Base-by-base conservation (phyloP, 2,888 invertebrate genomes). In the Zygaena filipendulae region DNA sequence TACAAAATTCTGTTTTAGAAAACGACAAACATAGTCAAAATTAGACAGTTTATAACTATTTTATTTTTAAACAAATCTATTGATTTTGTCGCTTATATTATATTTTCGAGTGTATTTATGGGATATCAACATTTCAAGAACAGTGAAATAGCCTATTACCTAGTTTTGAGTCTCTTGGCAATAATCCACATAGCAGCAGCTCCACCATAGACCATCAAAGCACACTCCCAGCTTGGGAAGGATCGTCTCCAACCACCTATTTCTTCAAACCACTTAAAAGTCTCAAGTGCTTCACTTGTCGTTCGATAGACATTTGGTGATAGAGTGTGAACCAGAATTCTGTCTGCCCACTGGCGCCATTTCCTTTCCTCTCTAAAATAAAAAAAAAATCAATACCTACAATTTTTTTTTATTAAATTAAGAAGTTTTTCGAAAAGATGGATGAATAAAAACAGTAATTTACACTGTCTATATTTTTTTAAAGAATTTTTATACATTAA, bases 251-350 rank as follows among this genome's bases (percentile, higher is more conserved):
- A 99, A 36, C 92, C 89, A 0, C 97, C 98, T 6, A 89, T 91
- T 45, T 91, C 81, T 3, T 95, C 92, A 68, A 98, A 98, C 91
- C 96, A 95, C 41, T 87, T 85, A 66, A 99, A 98, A 0, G 98
- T 92, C 58, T 95, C 89, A 11, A 95, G 63, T 0, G 98, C 86
- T 72, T 99, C 98, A 1, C 77, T 69, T 1, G 84, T 67, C 0
- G 92, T 92, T 32, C 97, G 85, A 58, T 99, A 99, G 14, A 97
- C 95, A 67, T 99, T 99, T 0, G 99, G 99, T 0, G 98, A 97
- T 18, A 99, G 79, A 1, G 89, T 87, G 59, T 97, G 98, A 0
- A 99, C 96, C 2, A 97, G 82, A 21, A 89, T 87, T 25, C 86
- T 84, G 60, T 99, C 99, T 0, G 91, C 91, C 99, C 99, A 99